phyloP scores from a whole-genome alignment of 2,113 vertebrate species.

The Pipa parva region DNA sequence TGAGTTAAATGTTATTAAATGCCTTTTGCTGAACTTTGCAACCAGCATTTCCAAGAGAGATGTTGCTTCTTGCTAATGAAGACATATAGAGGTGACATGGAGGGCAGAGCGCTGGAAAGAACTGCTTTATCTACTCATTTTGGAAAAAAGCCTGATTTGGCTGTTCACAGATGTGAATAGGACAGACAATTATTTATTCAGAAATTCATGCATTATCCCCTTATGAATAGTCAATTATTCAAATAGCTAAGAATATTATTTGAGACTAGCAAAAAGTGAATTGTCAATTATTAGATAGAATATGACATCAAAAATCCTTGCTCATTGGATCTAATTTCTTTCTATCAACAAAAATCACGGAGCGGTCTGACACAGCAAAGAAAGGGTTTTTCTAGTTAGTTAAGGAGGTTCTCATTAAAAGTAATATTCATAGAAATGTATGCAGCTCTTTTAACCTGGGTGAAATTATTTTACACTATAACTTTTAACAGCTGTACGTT shows the following conservation, averaged over 20 bases:
- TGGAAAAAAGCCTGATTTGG: constrained; percentile 1
- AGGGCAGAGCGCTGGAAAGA: neutral
- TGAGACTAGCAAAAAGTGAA: neutral
- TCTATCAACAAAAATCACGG: constrained; percentile 20
- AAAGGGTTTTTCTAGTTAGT: neutral
- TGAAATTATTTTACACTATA: too few species aligned
- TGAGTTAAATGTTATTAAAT: constrained; percentile 36
- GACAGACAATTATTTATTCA: constrained; percentile 5
- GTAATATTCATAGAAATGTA: neutral
- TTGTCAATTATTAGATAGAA: neutral
- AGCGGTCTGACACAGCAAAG: neutral
- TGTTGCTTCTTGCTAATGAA: constrained; percentile 10
- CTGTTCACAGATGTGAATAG: neutral
- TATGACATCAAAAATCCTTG: neutral
- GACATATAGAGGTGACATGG: constrained; percentile 4
- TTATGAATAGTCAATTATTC: constrained; percentile 18
- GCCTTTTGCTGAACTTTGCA: constrained; percentile 3
- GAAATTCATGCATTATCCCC: constrained; percentile 12
- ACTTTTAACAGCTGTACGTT: neutral
- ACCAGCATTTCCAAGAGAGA: constrained; percentile 11
- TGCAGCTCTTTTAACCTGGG: too few species aligned
- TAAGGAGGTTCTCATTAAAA: neutral
- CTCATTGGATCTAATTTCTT: constrained; percentile 7
- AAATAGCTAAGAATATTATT: constrained; percentile 4
- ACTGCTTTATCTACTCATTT: neutral